Base-by-base conservation (phyloP, 2,797 vertebrate species). In the Enteromius trimaculatus region DNA sequence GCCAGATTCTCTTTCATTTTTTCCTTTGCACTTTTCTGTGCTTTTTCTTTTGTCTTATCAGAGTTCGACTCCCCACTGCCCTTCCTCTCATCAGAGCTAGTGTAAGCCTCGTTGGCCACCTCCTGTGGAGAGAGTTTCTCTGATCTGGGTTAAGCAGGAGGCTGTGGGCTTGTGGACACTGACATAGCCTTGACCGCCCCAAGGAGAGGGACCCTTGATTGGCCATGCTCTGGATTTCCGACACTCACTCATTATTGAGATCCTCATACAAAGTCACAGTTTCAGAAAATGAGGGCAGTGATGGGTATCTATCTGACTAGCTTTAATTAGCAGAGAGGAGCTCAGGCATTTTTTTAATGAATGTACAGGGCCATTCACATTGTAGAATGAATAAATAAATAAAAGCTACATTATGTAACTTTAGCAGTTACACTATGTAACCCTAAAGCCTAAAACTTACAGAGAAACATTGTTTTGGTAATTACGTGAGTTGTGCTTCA, bases 91-190 rank as follows among this genome's bases (percentile, higher is more conserved):
- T 83, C 81, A 78, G 65, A 62, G 75, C 65, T 51, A 62, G 75
- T 62, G 39, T 69, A 51, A 83, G 37, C 66, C 65, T 53, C 10
- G 9, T 62, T 21, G 65, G 81, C 53, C 0, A 10, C 53, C 65
- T 83, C 81, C 81, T 70, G 81, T 62, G 39, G 81, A 78, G 65
- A 34, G 81, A 60, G 65, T 69, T 70, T 62, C 65, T 83, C 81
- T 83, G 74, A 83, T 83, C 81, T 83, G 39, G 51, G 65, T 83
- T 78, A 62, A 77, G 53, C 75, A 71, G 64, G 66, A 78, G 53
- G 65, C 39, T 62, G 19, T 78, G 81, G 75, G 81, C 53, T 83
- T 51, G 39, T 83, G 81, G 81, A 83, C 66, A 69, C 47, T 71
- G 65, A 75, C 72, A 82, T 55, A 58, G 81, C 62, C 47, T 82